These are phyloP conservation scores for Malachius bipustulatus DNA, from an alignment of 2,888 invertebrate genomes.

Conservation along the genomic window DNA sequence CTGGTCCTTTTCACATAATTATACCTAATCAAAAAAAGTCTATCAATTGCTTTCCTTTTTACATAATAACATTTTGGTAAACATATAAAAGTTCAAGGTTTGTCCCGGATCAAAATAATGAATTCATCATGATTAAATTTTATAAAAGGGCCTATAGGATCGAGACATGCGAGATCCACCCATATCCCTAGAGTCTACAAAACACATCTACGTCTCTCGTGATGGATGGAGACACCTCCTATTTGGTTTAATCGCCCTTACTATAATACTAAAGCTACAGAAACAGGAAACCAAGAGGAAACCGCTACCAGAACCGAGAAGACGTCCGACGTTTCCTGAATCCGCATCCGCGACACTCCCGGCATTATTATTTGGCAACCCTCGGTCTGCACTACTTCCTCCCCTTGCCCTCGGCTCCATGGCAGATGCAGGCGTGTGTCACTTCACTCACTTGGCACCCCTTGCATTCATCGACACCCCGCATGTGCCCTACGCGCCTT, in stretches of 20 bases:
- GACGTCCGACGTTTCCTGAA: conserved; percentile 12
- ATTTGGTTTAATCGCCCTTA: too few relatives aligned
- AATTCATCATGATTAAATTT: too few relatives aligned
- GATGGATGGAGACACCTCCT: not conserved
- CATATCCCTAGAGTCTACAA: too few relatives aligned
- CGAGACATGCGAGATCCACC: too few relatives aligned
- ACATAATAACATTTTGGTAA: too few relatives aligned
- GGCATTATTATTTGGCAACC: conserved; percentile 15
- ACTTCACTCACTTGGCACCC: conserved; percentile 29
- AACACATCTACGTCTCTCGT: not conserved
- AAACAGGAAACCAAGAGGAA: conserved; percentile 11
- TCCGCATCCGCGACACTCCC: conserved; percentile 9
- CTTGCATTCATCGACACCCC: too few relatives aligned
- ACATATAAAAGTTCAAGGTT: too few relatives aligned
- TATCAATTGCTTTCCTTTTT: too few relatives aligned
- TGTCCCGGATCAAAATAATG: too few relatives aligned
- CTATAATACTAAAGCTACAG: not conserved
- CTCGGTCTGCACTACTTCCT: conserved; percentile 18
- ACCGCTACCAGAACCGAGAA: conserved; percentile 7
- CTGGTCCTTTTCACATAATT: too few relatives aligned
- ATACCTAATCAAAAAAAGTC: too few relatives aligned
- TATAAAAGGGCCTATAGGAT: too few relatives aligned
- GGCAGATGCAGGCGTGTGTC: conserved; percentile 27
- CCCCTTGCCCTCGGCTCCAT: conserved; percentile 14
- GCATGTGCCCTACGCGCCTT: conserved; percentile 19